Base-by-base conservation (phyloP, 2,888 invertebrate species). In the Nymphalis urticae region DNA sequence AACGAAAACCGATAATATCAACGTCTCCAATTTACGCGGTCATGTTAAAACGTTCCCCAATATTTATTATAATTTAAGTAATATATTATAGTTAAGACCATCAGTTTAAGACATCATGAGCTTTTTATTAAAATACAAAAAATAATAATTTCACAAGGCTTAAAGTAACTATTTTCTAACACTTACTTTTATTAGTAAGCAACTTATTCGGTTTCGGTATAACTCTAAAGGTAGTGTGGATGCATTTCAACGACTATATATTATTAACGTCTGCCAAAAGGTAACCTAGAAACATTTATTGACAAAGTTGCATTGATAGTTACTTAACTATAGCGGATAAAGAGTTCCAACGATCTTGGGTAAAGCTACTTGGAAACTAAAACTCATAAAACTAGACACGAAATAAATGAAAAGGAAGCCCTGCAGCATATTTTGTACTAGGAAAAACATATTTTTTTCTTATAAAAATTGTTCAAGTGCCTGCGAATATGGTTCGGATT, bases 221-320 rank as follows among this genome's bases (percentile, higher is more conserved):
- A 62, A 42, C 48, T 58, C 51, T 51, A 16, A 24, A 66, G 51
- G 62, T 66, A 62, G 47, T 51, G 62, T 58, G 50, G 56, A 42
- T 53, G 48, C 47, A 62, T 27, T 62, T 58, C 42, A 58, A 58
- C 62, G 66, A 17, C n/a, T 21, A 51, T 24, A 54, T 70, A 66
- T 48, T 66, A 60, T 66, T 66, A 63, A 19, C 53, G 54, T 66
- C 59, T 66, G 69, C 62, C 66, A 65, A 66, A 59, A 65, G 62
- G 58, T 65, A 65, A 58, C 56, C 61, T 56, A 50, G 42, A 48
- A 62, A 62, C 50, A 42, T 69, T 69, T 69, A 66, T 69, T 66
- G 63, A 65, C 58, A 66, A 66, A 69, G 58, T 69, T 69, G 27
- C 63, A 60, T 69, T 69, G 62, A 66, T 62, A 53, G 62, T 56